Evolutionary conservation across 2,113 vertebrate species (phyloP), one percentile per base, ranked within the genome.

Genomic region (Ophthalmolycus amberensis): DNA sequence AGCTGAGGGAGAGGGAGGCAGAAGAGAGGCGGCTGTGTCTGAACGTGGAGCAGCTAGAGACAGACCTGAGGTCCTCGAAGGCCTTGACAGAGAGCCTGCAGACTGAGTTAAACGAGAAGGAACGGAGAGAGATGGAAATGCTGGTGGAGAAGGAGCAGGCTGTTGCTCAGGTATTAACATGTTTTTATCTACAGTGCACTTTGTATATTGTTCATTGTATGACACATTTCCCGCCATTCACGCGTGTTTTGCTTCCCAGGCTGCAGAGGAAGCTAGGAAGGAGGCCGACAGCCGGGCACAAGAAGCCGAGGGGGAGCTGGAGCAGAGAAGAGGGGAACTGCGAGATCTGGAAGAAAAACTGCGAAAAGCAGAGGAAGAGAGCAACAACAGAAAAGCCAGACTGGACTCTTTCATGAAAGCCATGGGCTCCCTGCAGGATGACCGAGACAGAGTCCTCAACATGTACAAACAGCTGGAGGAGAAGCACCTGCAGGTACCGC

Each of bases 341-440:
- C 88, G 85, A 38, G 73, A 52, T 44, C 93, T 98, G 82, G 90
- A 93, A 32, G 96, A 96, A 70, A 95, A 90, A 70, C 75, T 97
- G 59, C 94, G 92, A 54, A 84, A 90, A n/a, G 86, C 91, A 11
- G 94, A 92, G 64, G 97, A 97, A 69, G 97, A 97, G 77, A 94
- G 92, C 84, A 92, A 85, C 73, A 95, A 94, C 79, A 94, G 95
- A 48, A 97, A 96, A 88, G 88, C 95, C 50, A 95, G 94, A 25
- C 92, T 99, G 82, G 96, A 96, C 74, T 96, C 97, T 15, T 98
- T 99, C 62, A 95, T 94, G 29, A 99, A 96, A 73, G 97, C 97
- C 75, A 99, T 99, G 97, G 96, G 96, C 14, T 99, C 98, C 16
- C 83, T 99, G 83, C 98, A 99, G 90, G 95, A 98, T 0, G 98